Conservation (phyloP, 2,888 invertebrate species). For the Aleiodes leptofemur region DNA sequence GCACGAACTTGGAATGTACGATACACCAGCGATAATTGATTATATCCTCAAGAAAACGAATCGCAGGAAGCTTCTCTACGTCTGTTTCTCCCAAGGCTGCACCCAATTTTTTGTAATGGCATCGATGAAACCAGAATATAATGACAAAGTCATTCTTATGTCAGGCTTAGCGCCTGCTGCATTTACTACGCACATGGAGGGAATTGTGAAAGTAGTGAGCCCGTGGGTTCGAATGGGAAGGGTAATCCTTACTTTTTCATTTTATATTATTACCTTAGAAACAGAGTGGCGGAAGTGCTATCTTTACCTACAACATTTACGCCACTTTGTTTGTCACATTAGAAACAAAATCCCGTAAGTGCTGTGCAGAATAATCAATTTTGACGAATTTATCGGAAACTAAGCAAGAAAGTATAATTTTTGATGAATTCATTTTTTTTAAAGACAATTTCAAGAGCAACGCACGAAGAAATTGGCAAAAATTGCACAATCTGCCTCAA, state of each 20-base stretch:
- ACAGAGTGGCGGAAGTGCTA: too few species aligned
- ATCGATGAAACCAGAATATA: slow-evolving; percentile 69
- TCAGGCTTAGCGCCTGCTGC: slow-evolving; percentile 72
- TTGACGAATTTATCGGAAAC: too few species aligned
- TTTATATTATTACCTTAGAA: too few species aligned
- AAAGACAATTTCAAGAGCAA: too few species aligned
- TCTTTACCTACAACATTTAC: too few species aligned
- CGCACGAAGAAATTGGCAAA: too few species aligned
- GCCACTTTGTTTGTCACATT: too few species aligned
- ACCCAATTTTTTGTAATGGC: slow-evolving; percentile 73
- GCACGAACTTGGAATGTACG: slow-evolving; percentile 76
- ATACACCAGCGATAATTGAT: slow-evolving; percentile 78
- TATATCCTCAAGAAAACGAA: slow-evolving; percentile 74
- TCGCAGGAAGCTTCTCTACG: slow-evolving; percentile 74
- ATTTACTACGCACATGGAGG: slow-evolving; percentile 69
- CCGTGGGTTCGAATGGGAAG: not conserved
- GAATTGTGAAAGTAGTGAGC: slow-evolving; percentile 44
- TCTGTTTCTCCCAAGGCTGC: slow-evolving; percentile 79
- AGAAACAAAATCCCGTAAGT: too few species aligned
- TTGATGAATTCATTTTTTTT: too few species aligned
- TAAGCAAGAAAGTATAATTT: too few species aligned
- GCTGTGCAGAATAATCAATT: too few species aligned
- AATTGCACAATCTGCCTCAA: too few species aligned
- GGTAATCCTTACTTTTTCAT: slow-evolving; percentile 1
- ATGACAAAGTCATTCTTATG: slow-evolving; percentile 67